A percentile compares a stretch with the other conserved stretches of the same genome.
Evolutionary conservation across 2,797 vertebrate species (phyloP).

Genomic region (Thunnus albacares): DNA sequence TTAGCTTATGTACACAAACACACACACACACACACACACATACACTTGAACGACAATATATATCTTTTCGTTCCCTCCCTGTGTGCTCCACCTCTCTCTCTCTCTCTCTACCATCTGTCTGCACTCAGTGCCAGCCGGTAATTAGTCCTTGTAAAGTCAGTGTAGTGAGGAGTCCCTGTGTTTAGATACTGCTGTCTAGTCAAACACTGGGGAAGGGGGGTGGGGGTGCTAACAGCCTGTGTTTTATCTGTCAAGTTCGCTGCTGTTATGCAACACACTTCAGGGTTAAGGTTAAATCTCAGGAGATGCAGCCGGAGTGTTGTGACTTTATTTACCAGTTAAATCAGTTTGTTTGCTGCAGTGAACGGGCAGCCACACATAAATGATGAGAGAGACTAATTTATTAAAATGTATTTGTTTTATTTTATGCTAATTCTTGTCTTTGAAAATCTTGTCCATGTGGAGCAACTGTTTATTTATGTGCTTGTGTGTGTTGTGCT

Average conservation of each 20-base stretch:
- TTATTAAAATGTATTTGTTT: slow-evolving; percentile 45
- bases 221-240: slow-evolving; percentile 65
- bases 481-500: slow-evolving; percentile 10
- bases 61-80: slow-evolving; percentile 43
- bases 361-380: slow-evolving; percentile 14
- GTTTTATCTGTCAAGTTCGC: slow-evolving; percentile 82
- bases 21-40: slow-evolving; percentile 10
- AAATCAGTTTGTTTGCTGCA: slow-evolving; percentile 62
- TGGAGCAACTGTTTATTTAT: slow-evolving; percentile 41
- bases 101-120: slow-evolving; percentile 75
- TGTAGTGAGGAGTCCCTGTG: slow-evolving; percentile 77
- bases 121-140: slow-evolving; percentile 76
- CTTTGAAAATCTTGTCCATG: slow-evolving; percentile 42
- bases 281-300: slow-evolving; percentile 76
- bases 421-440: slow-evolving; percentile 55
- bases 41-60: slow-evolving; percentile 38
- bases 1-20: slow-evolving; percentile 55
- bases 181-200: slow-evolving; percentile 80
- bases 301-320: slow-evolving; percentile 60
- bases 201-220: slow-evolving; percentile 54
- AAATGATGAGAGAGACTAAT: slow-evolving; percentile 9
- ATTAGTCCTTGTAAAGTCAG: slow-evolving; percentile 81
- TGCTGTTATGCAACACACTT: slow-evolving; percentile 75
- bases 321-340: slow-evolving; percentile 69
- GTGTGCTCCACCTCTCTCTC: slow-evolving; percentile 42